A percentile compares a stretch with the other conserved stretches of the same genome.
phyloP scores from a whole-genome alignment of 2,797 vertebrate genomes.

The Pangasius macronema region DNA sequence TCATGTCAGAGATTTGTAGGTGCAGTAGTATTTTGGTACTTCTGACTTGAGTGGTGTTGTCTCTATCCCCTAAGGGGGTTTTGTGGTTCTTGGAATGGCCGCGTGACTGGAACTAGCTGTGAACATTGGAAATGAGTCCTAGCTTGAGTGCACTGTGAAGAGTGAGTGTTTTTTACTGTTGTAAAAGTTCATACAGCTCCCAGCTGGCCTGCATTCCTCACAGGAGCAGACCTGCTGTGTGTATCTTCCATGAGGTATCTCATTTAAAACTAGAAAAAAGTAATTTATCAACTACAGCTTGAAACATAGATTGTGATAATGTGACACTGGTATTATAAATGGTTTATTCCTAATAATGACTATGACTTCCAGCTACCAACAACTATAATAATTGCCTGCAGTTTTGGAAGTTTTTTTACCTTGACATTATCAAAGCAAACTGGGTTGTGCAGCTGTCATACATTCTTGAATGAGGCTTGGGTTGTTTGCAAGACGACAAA shows the following conservation, averaged over 20 bases:
- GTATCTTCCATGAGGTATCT: too few species aligned
- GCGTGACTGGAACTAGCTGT: not conserved
- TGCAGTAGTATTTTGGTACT: not conserved
- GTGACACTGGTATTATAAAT: not conserved
- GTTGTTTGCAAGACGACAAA: too few species aligned
- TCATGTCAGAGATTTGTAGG: not conserved
- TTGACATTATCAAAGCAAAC: not conserved
- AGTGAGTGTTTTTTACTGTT: not conserved
- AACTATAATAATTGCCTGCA: not conserved
- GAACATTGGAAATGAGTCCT: not conserved
- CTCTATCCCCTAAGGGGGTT: not conserved
- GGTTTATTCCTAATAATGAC: too few species aligned
- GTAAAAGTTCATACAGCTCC: not conserved
- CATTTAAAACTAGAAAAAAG: not conserved
- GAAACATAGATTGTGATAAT: not conserved
- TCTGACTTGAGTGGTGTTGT: too few species aligned
- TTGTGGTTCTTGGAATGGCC: not conserved
- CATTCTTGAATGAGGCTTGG: not conserved
- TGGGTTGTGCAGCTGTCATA: not conserved
- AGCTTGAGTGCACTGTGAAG: not conserved
- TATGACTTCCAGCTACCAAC: not conserved
- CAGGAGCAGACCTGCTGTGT: slow-evolving; percentile 10
- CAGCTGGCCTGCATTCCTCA: slow-evolving; percentile 10
- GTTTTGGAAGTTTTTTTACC: not conserved
- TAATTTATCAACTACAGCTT: not conserved